These are phyloP conservation scores for Picus viridis DNA, from an alignment of 2,797 vertebrate species.

Conservation along the genomic window DNA sequence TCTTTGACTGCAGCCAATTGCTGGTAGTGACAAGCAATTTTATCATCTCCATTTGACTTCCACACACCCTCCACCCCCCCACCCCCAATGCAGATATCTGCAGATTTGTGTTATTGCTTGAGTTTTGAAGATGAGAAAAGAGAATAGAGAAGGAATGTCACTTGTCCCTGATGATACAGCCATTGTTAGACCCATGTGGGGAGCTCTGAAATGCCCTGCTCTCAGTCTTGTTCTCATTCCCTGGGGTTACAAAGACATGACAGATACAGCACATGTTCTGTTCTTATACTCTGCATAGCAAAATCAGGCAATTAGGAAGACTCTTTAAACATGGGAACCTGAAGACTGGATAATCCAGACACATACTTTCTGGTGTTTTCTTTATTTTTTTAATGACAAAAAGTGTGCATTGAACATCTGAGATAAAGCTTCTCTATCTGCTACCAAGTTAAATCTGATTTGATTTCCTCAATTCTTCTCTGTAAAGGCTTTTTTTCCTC, in stretches of 20 bases:
- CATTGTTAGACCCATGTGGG: conserved; percentile 29
- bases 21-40: conserved; percentile 9
- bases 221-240: conserved; percentile 46
- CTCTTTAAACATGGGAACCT: conserved; percentile 1
- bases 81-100: background rate
- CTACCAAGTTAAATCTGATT: conserved; percentile 18
- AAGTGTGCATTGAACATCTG: conserved; percentile 19
- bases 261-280: conserved; percentile 15
- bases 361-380: background rate
- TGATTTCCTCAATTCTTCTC: conserved; percentile 15
- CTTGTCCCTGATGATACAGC: conserved; percentile 16
- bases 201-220: conserved; percentile 36
- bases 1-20: conserved; percentile 32
- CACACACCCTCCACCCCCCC: no score
- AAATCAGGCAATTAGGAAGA: conserved; percentile 37
- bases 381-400: background rate
- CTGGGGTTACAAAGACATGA: conserved; percentile 35
- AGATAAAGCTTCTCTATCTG: background rate
- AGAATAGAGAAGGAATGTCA: conserved; percentile 35
- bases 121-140: conserved; percentile 36
- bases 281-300: conserved; percentile 14
- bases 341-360: conserved; percentile 1
- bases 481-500: conserved; percentile 4
- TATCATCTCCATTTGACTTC: background rate
- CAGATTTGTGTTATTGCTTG: conserved; percentile 22